These are phyloP conservation scores for Dendrolimus houi DNA, from an alignment of 2,888 invertebrate genomes.

Conservation along the genomic window DNA sequence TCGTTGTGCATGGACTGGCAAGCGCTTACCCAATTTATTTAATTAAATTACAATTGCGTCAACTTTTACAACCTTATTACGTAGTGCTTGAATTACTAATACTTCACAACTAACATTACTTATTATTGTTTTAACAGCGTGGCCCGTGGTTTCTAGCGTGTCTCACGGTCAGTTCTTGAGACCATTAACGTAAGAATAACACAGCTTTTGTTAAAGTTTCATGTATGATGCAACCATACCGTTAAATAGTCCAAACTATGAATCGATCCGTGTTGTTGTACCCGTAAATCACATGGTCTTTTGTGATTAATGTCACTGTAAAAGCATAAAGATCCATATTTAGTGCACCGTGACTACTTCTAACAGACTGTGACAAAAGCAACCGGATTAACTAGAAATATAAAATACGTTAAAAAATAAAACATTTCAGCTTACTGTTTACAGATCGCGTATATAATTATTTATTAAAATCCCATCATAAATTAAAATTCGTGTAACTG, in stretches of 20 bases:
- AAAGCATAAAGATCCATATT: constrained; percentile 68
- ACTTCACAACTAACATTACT: no score
- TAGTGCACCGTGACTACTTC: constrained; percentile 44
- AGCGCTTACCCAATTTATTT: no score
- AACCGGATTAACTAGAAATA: constrained; percentile 41
- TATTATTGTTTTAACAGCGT: background rate
- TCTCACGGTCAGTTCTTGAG: constrained; percentile 32
- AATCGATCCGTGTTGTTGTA: constrained; percentile 42
- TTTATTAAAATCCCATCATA: constrained; percentile 65
- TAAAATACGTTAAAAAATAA: constrained; percentile 52
- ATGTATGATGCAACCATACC: constrained; percentile 23
- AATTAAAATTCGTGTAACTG: constrained; percentile 35
- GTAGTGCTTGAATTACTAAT: no score
- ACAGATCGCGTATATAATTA: constrained; percentile 57
- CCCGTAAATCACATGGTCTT: constrained; percentile 63
- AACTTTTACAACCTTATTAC: no score
- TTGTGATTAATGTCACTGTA: constrained; percentile 70
- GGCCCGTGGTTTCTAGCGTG: constrained; percentile 13
- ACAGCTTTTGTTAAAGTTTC: constrained; percentile 39
- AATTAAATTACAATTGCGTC: no score
- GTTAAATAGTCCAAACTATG: constrained; percentile 38
- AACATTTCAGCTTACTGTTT: constrained; percentile 59
- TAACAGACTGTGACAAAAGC: constrained; percentile 44
- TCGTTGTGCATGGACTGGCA: no score
- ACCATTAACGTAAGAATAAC: constrained; percentile 46